A percentile compares a stretch with the other conserved stretches of the same genome.
These are phyloP conservation scores for Drosophila ohnishii DNA, from an alignment of 1,140 invertebrate genomes.

Conservation along the genomic window DNA sequence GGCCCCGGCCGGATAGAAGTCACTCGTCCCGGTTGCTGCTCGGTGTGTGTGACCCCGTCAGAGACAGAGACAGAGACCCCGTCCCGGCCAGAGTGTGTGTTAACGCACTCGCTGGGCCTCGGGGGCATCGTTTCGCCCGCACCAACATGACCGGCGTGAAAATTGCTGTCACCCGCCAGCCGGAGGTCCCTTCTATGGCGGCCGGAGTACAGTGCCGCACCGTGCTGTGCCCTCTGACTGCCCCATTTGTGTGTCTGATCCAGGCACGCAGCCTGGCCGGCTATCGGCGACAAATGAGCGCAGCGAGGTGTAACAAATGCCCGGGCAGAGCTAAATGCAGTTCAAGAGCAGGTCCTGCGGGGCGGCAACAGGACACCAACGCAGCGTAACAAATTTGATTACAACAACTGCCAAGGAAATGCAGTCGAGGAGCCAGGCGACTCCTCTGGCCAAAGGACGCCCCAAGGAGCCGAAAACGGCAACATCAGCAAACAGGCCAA, in stretches of 20 bases:
- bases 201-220: neutral
- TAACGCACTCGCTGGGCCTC: conserved; percentile 50
- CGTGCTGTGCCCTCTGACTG: neutral
- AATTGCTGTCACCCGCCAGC: conserved; percentile 28
- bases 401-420: conserved; percentile 48
- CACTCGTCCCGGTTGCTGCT: neutral
- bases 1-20: conserved; percentile 17
- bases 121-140: conserved; percentile 45
- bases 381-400: conserved; percentile 79
- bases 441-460: conserved; percentile 33
- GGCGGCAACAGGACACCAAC: conserved; percentile 26
- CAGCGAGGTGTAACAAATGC: conserved; percentile 56
- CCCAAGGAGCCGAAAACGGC: conserved; percentile 62
- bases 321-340: conserved; percentile 25
- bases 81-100: conserved; percentile 26
- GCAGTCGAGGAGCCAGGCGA: conserved; percentile 9
- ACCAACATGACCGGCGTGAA: conserved; percentile 42
- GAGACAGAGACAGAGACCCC: conserved; percentile 1
- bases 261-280: conserved; percentile 33
- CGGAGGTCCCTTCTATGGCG: conserved; percentile 40
- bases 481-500: conserved; percentile 66
- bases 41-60: neutral
- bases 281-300: conserved; percentile 67
- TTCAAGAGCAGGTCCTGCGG: conserved; percentile 20
- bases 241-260: conserved; percentile 8